Evolutionary conservation across 2,797 vertebrate species (phyloP).

Genomic region (Hyperoplus immaculatus): DNA sequence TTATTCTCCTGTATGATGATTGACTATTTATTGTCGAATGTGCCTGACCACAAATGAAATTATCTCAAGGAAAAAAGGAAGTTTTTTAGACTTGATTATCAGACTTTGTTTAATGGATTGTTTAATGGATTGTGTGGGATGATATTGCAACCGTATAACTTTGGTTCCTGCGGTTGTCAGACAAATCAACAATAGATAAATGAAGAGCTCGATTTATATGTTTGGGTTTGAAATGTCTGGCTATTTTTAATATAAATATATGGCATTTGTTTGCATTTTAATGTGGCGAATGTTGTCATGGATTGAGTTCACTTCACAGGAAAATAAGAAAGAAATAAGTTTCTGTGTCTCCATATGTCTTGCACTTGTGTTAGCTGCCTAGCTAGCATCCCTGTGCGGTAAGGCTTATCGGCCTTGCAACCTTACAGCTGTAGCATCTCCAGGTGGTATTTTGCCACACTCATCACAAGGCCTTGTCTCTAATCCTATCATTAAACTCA

Average conservation of each 20-base stretch:
- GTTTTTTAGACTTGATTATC: background rate
- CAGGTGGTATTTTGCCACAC: constrained; percentile 30
- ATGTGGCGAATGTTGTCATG: constrained; percentile 46
- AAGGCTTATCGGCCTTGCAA: constrained; percentile 85
- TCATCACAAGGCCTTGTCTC: constrained; percentile 35
- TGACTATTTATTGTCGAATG: no score
- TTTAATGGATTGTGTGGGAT: constrained; percentile 36
- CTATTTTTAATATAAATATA: constrained; percentile 50
- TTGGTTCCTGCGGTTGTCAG: constrained; percentile 25
- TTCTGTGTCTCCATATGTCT: constrained; percentile 35
- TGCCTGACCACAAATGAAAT: no score
- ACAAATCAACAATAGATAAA: constrained; percentile 45
- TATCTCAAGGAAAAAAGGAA: no score
- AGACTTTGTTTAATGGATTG: no score
- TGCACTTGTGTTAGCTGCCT: constrained; percentile 14
- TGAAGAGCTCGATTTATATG: constrained; percentile 59
- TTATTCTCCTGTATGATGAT: no score
- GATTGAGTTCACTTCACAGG: constrained; percentile 50
- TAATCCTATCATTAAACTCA: constrained; percentile 49
- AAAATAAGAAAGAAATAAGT: background rate
- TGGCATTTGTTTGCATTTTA: constrained; percentile 46
- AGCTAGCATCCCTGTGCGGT: constrained; percentile 11
- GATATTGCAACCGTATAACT: constrained; percentile 40
- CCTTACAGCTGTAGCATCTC: constrained; percentile 21
- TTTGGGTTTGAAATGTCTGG: constrained; percentile 62